A percentile compares a stretch with the other conserved stretches of the same genome.
Conservation (phyloP, 1,140 invertebrate genomes). For the Philaenus spumarius region DNA sequence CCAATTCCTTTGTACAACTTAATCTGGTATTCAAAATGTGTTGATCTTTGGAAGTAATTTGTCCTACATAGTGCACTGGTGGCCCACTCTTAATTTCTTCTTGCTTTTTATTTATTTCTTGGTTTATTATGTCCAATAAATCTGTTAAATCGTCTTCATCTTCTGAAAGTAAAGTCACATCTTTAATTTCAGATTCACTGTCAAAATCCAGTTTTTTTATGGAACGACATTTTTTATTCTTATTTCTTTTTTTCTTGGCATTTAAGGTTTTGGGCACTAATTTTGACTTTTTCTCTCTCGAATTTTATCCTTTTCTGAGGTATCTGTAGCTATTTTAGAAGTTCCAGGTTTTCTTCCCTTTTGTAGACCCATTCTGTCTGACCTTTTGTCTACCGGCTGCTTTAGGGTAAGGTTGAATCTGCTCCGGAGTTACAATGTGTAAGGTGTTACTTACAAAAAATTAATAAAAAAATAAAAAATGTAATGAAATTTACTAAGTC, state of each 20-base stretch:
- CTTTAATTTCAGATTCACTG: not conserved
- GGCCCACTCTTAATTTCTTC: not conserved
- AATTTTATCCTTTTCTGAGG: slow-evolving; percentile 8
- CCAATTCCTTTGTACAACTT: no score
- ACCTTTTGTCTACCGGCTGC: slow-evolving; percentile 4
- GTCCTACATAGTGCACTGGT: not conserved
- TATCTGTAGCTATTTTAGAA: slow-evolving; percentile 8
- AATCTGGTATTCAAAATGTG: not conserved
- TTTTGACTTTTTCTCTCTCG: slow-evolving; percentile 1
- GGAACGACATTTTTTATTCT: no score
- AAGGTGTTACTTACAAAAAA: no score
- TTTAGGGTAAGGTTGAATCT: slow-evolving; percentile 11
- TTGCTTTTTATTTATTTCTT: not conserved
- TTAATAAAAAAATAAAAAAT: no score
- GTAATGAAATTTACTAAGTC: no score
- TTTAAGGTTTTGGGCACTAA: not conserved
- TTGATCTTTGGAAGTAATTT: not conserved
- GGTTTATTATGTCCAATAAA: not conserved
- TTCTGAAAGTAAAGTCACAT: not conserved
- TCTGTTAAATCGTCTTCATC: not conserved
- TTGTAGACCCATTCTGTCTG: no score
- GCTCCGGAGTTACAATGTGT: slow-evolving; percentile 8
- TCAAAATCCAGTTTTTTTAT: not conserved
- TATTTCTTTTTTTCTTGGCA: not conserved
- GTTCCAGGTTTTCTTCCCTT: not conserved